Percentiles rank a stretch among this genome's conserved stretches.
These are phyloP conservation scores for Tiaroga cobitis DNA, from an alignment of 2,797 vertebrate genomes.

Conservation along the genomic window DNA sequence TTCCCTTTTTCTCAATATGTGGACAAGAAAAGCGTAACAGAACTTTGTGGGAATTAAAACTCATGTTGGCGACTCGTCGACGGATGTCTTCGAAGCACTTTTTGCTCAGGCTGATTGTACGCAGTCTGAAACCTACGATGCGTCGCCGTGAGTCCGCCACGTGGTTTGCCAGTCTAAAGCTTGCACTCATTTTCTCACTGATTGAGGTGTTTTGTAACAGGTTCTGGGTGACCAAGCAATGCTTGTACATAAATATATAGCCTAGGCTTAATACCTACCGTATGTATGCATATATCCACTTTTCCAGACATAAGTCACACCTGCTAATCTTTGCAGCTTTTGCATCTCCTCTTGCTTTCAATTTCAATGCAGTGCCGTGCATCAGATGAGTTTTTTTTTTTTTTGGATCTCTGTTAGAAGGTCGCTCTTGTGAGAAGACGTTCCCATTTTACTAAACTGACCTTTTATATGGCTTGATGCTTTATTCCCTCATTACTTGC, in stretches of 20 bases:
- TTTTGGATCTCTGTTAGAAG: constrained; percentile 57
- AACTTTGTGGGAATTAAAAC: constrained; percentile 67
- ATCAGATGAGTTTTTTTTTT: constrained; percentile 73
- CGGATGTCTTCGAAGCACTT: constrained; percentile 73
- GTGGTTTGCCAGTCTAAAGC: constrained; percentile 72
- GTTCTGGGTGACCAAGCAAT: constrained; percentile 82
- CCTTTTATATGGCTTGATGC: constrained; percentile 63
- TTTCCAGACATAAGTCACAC: constrained; percentile 74
- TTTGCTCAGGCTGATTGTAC: constrained; percentile 72
- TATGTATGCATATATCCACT: constrained; percentile 67
- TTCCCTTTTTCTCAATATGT: constrained; percentile 59
- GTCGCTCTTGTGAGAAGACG: constrained; percentile 70
- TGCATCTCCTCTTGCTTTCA: constrained; percentile 45
- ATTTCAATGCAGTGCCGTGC: constrained; percentile 46
- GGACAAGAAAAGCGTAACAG: constrained; percentile 65
- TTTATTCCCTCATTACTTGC: constrained; percentile 55
- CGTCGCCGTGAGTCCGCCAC: constrained; percentile 71
- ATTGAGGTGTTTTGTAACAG: constrained; percentile 79
- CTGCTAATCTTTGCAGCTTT: constrained; percentile 53
- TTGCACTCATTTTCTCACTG: constrained; percentile 81
- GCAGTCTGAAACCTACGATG: constrained; percentile 74
- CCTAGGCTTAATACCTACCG: constrained; percentile 66
- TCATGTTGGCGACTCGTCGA: constrained; percentile 67
- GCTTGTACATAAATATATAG: constrained; percentile 78
- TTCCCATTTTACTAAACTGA: constrained; percentile 70